phyloP scores from a whole-genome alignment of 2,888 invertebrate genomes.

The Syritta pipiens region DNA sequence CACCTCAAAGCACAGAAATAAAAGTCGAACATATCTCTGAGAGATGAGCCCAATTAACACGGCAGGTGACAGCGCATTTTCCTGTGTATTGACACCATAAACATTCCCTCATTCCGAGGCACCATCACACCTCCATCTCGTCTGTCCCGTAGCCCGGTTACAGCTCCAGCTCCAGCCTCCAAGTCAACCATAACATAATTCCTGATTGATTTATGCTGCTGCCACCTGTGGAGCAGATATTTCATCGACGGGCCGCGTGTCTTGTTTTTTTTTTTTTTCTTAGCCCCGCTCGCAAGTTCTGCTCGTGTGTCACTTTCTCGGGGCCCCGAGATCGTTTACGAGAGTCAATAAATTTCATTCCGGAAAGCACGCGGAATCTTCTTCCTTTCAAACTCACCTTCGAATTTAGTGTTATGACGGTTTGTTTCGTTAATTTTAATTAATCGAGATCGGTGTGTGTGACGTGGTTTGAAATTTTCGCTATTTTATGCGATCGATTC shows the following conservation, averaged over 20 bases:
- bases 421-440: slow-evolving; percentile 9
- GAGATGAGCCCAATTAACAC: slow-evolving; percentile 59
- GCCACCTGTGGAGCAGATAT: slow-evolving; percentile 63
- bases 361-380: slow-evolving; percentile 1
- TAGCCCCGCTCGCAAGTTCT: too few species aligned
- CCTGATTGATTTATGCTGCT: slow-evolving; percentile 60
- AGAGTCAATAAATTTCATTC: slow-evolving; percentile 33
- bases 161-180: slow-evolving; percentile 17
- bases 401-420: neutral
- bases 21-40: slow-evolving; percentile 47
- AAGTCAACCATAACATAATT: slow-evolving; percentile 38
- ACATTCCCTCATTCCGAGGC: slow-evolving; percentile 11
- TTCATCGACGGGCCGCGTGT: slow-evolving; percentile 44
- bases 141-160: slow-evolving; percentile 12
- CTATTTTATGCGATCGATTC: slow-evolving; percentile 13
- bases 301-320: slow-evolving; percentile 51
- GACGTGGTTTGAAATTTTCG: slow-evolving; percentile 1
- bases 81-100: slow-evolving; percentile 54
- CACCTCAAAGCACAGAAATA: slow-evolving; percentile 49
- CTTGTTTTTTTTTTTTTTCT: too few species aligned
- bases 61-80: slow-evolving; percentile 62
- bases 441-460: neutral
- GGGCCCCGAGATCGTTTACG: slow-evolving; percentile 37
- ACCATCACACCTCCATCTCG: slow-evolving; percentile 14
- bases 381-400: neutral